Percentiles rank a stretch among this genome's conserved stretches.
phyloP scores from a whole-genome alignment of 2,797 vertebrate species.

The Hafferia zeledoni region DNA sequence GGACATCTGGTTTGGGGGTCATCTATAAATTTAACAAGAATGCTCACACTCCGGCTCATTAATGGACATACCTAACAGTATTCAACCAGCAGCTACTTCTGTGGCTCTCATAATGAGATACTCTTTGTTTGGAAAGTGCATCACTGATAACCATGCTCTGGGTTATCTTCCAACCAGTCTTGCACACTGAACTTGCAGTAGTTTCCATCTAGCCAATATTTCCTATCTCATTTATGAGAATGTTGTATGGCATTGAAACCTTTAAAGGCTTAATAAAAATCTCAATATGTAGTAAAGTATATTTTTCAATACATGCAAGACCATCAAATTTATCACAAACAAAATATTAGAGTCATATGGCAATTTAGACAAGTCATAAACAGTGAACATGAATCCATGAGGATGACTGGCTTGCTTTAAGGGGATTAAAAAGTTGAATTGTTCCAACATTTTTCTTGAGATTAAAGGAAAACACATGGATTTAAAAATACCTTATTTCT shows the following conservation, averaged over 20 bases:
- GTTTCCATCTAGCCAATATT: neutral
- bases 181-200: neutral
- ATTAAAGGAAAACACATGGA: neutral
- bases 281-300: neutral
- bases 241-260: neutral
- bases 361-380: neutral
- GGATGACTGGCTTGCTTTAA: neutral
- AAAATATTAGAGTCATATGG: neutral
- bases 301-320: neutral
- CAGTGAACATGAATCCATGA: neutral
- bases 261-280: neutral
- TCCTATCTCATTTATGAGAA: neutral
- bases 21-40: slow-evolving; percentile 16
- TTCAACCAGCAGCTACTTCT: neutral
- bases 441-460: neutral
- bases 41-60: slow-evolving; percentile 28
- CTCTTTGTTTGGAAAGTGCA: neutral
- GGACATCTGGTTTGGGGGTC: neutral
- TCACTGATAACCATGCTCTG: neutral
- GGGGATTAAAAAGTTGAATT: neutral
- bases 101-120: neutral
- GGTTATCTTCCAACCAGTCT: neutral
- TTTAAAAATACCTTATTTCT: neutral
- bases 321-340: neutral
- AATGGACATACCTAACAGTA: neutral